Percentiles rank a stretch among this genome's conserved stretches.
Evolutionary conservation across 2,888 invertebrate species (phyloP).

Genomic region (Oeneis ivallda): DNA sequence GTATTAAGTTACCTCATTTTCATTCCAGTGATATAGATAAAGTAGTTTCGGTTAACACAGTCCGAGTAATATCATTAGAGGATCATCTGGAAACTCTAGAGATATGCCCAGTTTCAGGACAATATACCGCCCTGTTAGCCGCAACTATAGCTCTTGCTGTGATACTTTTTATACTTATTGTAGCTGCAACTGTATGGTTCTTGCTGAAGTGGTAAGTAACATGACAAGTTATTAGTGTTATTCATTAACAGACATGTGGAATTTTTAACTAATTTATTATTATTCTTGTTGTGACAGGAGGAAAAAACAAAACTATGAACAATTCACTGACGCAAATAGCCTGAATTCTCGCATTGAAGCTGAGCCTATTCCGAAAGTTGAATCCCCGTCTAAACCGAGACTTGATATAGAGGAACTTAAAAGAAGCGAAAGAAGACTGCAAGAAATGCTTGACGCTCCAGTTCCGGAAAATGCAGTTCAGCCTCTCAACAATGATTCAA

Average conservation of each 20-base stretch:
- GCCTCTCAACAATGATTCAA: not conserved
- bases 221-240: slow-evolving; percentile 42
- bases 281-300: slow-evolving; percentile 54
- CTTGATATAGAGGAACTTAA: slow-evolving; percentile 67
- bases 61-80: slow-evolving; percentile 61
- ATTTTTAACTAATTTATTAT: slow-evolving; percentile 17
- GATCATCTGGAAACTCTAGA: slow-evolving; percentile 64
- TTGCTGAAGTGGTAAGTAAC: slow-evolving; percentile 63
- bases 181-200: slow-evolving; percentile 58
- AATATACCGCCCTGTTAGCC: slow-evolving; percentile 64
- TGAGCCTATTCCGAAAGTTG: slow-evolving; percentile 49
- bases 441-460: slow-evolving; percentile 66
- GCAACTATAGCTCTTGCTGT: slow-evolving; percentile 68
- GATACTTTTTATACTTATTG: slow-evolving; percentile 63
- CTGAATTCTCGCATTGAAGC: slow-evolving; percentile 53
- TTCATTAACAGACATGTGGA: slow-evolving; percentile 39
- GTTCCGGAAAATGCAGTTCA: slow-evolving; percentile 44
- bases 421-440: slow-evolving; percentile 65
- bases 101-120: slow-evolving; percentile 54
- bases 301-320: slow-evolving; percentile 54
- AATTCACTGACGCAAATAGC: slow-evolving; percentile 62
- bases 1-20: not conserved
- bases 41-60: slow-evolving; percentile 54
- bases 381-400: slow-evolving; percentile 52
- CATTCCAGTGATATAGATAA: slow-evolving; percentile 65